phyloP scores from a whole-genome alignment of 2,113 vertebrate species.

The Marmota flaviventris region DNA sequence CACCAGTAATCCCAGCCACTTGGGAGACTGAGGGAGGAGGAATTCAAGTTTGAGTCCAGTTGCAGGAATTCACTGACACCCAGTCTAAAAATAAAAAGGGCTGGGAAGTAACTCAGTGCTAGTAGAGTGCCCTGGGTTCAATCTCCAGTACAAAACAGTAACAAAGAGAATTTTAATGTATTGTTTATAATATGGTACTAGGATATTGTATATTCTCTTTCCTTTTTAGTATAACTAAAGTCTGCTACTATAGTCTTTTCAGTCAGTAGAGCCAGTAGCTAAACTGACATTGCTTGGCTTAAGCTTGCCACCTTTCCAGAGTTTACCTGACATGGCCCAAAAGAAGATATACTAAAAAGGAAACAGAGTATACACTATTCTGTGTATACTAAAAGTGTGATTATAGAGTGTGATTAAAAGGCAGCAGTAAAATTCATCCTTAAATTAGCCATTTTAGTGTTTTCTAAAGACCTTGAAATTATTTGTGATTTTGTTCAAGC shows the following conservation, averaged over 20 bases:
- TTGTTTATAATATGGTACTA: not conserved
- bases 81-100: not conserved
- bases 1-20: not conserved
- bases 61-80: not conserved
- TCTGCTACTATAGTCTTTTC: no score
- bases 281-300: no score
- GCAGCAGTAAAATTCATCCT: constrained; percentile 26
- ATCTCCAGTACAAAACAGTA: not conserved
- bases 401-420: not conserved
- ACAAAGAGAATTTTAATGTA: not conserved
- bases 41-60: not conserved
- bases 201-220: not conserved
- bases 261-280: no score
- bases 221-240: not conserved
- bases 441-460: constrained; percentile 31
- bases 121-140: not conserved
- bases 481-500: not conserved
- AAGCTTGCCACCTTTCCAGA: no score
- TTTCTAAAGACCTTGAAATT: not conserved
- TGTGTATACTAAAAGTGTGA: no score
- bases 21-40: not conserved
- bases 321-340: no score
- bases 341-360: no score
- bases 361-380: no score
- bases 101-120: not conserved